Evolutionary conservation across 2,113 vertebrate genomes (phyloP).

Genomic region (Epinephelus fuscoguttatus): DNA sequence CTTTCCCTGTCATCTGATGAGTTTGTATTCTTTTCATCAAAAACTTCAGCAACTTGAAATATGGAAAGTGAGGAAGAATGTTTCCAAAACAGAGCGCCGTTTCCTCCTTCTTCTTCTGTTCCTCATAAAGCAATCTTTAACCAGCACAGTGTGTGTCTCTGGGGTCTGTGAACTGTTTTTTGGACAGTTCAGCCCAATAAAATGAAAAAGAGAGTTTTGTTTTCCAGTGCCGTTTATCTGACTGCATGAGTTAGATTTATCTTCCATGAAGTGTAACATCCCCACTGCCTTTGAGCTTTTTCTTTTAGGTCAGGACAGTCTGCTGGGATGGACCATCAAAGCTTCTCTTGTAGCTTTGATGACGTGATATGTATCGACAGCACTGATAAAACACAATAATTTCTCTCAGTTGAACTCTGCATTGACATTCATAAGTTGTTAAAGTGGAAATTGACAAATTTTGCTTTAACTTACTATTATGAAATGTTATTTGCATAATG

Average conservation of each 20-base stretch:
- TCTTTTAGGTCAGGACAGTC: slow-evolving; percentile 10
- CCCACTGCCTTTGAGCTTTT: slow-evolving; percentile 19
- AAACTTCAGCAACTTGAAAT: neutral
- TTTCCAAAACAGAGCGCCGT: neutral
- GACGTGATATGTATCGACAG: neutral
- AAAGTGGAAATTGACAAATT: neutral
- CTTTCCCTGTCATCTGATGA: slow-evolving; percentile 19
- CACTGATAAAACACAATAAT: neutral
- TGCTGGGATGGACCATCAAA: slow-evolving; percentile 3
- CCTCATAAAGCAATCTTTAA: slow-evolving; percentile 52
- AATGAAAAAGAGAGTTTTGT: slow-evolving; percentile 17
- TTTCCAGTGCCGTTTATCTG: slow-evolving; percentile 44
- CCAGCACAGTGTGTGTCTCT: slow-evolving; percentile 27
- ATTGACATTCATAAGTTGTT: neutral
- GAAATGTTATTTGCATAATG: no score
- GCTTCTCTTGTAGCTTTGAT: neutral
- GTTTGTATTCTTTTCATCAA: slow-evolving; percentile 15
- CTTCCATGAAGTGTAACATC: slow-evolving; percentile 30
- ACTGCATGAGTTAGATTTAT: slow-evolving; percentile 54
- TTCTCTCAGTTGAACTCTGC: neutral
- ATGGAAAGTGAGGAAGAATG: neutral
- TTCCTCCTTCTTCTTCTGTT: slow-evolving; percentile 22
- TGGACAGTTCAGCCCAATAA: slow-evolving; percentile 55
- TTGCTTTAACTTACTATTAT: no score
- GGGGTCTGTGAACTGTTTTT: slow-evolving; percentile 48